Base-by-base conservation (phyloP, 2,797 vertebrate species). In the Monodelphis domestica region DNA sequence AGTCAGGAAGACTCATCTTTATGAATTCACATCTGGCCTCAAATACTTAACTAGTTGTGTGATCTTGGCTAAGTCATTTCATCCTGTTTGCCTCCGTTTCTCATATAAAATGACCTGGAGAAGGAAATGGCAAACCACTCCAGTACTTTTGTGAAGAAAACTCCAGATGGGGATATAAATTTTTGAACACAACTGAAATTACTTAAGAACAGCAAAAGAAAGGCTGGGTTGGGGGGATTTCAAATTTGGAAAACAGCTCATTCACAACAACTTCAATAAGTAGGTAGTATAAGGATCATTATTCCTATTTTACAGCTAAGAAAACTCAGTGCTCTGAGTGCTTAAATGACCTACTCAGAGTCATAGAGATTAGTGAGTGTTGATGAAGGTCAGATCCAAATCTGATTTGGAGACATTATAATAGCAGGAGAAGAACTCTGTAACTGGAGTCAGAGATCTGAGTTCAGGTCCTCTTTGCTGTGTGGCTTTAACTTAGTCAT, bases 321-420 rank as follows among this genome's bases (percentile, higher is more conserved):
- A 21, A 24, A 54, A 4, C 21, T 4, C 2, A 0, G 0, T 1
- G 17, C 63, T 78, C 7, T 78, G 15, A 38, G 17, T 24, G 2
- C n/a, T 78, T 45, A 24, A 70, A 45, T 78, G n/a, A 24, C 17
- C 45, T 78, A 21, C 38, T n/a, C 7, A 45, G 63, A 45, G 21
- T 78, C 63, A 78, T 45, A 78, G 17, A 78, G n/a, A 45, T n/a
- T 3, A 45, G 17, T 15, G 24, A 45, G 17, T 45, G 6, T 45
- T 0, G 78, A 78, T 78, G 3, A 78, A 78, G 2, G 63, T 78
- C 2, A 24, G 24, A 78, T 78, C 45, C 17, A 24, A 70, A 38
- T 70, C 63, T 70, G n/a, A 38, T 70, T 21, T 59, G 12, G 57
- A 59, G 29, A 59, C 1, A 30, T 59, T 70, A 70, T 70, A 1